phyloP scores from a whole-genome alignment of 2,797 vertebrate species.

The Benthosema pterotum region DNA sequence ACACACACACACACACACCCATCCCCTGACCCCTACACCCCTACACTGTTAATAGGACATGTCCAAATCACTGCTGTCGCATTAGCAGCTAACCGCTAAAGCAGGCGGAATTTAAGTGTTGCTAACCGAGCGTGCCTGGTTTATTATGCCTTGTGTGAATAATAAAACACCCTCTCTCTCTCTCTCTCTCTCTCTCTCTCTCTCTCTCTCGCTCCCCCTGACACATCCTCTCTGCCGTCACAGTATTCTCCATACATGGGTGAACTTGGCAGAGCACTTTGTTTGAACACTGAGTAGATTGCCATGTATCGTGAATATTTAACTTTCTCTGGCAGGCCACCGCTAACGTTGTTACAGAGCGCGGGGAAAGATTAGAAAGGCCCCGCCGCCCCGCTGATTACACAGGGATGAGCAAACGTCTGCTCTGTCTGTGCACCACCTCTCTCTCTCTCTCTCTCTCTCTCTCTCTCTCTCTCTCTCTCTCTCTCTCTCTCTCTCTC shows the following conservation, averaged over 20 bases:
- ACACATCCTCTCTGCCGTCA: constrained; percentile 50
- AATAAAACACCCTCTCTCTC: constrained; percentile 71
- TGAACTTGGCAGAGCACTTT: constrained; percentile 79
- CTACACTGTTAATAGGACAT: constrained; percentile 80
- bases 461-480: constrained; percentile 3
- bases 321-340: constrained; percentile 65
- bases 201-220: constrained; percentile 26
- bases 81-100: constrained; percentile 77
- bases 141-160: constrained; percentile 86
- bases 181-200: constrained; percentile 9
- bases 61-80: constrained; percentile 80
- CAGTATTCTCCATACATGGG: constrained; percentile 66
- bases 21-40: constrained; percentile 48
- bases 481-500: constrained; percentile 6
- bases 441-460: constrained; percentile 7
- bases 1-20: constrained; percentile 64
- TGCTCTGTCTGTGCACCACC: constrained; percentile 22
- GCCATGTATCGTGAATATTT: constrained; percentile 80
- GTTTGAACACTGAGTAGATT: constrained; percentile 79
- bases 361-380: constrained; percentile 66
- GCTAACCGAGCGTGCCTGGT: constrained; percentile 79
- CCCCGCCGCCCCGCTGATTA: constrained; percentile 53
- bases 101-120: constrained; percentile 79
- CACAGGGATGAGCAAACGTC: constrained; percentile 51
- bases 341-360: constrained; percentile 52